These are phyloP conservation scores for Sesia apiformis DNA, from an alignment of 2,888 invertebrate genomes.

Conservation along the genomic window DNA sequence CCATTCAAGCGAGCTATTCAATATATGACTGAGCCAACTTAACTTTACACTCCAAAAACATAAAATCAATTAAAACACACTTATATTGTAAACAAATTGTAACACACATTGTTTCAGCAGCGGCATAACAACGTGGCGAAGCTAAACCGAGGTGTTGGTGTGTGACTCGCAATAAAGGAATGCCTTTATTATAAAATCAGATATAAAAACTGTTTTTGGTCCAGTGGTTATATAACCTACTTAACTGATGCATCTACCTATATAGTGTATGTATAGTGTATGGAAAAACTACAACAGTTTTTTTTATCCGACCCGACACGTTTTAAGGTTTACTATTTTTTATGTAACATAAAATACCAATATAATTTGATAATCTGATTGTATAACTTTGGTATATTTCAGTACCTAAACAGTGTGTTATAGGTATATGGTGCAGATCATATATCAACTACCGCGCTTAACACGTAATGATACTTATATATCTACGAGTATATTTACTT, in stretches of 20 bases:
- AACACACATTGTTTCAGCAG: not conserved
- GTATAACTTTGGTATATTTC: too few relatives aligned
- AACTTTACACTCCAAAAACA: constrained; percentile 14
- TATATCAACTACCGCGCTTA: too few relatives aligned
- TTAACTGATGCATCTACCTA: not conserved
- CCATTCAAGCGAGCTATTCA: constrained; percentile 52
- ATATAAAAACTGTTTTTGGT: constrained; percentile 6
- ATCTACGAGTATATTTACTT: too few relatives aligned
- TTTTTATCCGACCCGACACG: too few relatives aligned
- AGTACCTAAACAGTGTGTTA: too few relatives aligned
- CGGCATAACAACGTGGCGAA: constrained; percentile 3
- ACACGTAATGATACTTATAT: too few relatives aligned
- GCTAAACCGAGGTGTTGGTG: constrained; percentile 8
- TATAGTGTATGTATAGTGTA: not conserved
- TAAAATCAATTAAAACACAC: constrained; percentile 5
- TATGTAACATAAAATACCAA: too few relatives aligned
- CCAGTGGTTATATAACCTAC: constrained; percentile 5
- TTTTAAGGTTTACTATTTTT: too few relatives aligned
- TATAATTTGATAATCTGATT: too few relatives aligned
- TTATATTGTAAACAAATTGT: not conserved
- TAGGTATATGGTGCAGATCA: too few relatives aligned
- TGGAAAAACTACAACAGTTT: too few relatives aligned
- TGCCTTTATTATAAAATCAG: not conserved
- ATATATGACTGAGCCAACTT: constrained; percentile 26
- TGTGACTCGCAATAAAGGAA: constrained; percentile 4